Evolutionary conservation across 2,797 vertebrate genomes (phyloP), one percentile per base, ranked within the genome.

Genomic region (Poeciliopsis presidionis): DNA sequence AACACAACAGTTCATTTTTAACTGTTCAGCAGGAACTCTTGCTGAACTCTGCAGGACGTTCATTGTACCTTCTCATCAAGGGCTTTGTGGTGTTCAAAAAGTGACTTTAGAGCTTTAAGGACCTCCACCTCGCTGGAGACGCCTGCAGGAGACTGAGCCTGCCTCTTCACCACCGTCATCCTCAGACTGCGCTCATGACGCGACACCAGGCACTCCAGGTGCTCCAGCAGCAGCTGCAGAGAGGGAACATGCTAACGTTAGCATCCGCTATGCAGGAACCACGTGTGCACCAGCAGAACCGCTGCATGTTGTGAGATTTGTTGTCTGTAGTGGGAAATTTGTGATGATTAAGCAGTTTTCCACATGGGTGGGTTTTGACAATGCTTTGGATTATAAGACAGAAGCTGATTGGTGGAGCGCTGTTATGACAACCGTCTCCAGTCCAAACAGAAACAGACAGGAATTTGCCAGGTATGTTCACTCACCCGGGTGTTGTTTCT

Each of bases 81-180:
- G 85, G 98, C 98, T 95, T 99, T 99, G 92, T 99, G 98, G 90
- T 99, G 98, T 84, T 99, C 98, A 74, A 99, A 99, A 51, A 99
- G 93, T 33, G 98, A 99, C 93, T 99, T 99, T 1, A 99, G 97
- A 7, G 98, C 98, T 94, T 99, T 99, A 75, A 99, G 97, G 84
- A 99, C 98, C 88, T 99, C 98, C 83, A 99, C 98, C 90, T 99
- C 98, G 47, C 98, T 99, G 73, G 98, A 99, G 86, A 99, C 98
- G 0, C 98, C 98, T 1, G 98, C 98, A 2, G 98, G 98, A 75
- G 97, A 98, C 93, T 99, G 98, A 2, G 98, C 97, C 86, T 99
- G 98, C 57, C 98, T 94, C 95, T 99, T 99, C 84, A 99, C 98
- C 77, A 99, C 98, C 0, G 98, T 99, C 98, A 99, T 99, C 88